phyloP scores from a whole-genome alignment of 2,888 invertebrate genomes.

The Platycheirus albimanus region DNA sequence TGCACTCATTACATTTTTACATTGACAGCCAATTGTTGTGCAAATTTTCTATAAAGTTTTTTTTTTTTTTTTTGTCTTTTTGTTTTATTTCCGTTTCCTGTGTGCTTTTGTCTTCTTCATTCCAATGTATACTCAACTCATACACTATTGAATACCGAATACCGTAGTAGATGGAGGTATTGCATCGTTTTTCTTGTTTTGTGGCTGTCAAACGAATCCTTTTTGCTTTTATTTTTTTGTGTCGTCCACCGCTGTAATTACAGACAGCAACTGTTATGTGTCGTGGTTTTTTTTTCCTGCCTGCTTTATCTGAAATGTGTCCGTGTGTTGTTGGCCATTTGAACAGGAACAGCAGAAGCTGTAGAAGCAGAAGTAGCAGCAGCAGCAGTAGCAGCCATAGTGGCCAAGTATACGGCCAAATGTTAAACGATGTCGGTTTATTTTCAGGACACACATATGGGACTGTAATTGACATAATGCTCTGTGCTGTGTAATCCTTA shows the following conservation, averaged over 20 bases:
- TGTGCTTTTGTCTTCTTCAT: slow-evolving; percentile 18
- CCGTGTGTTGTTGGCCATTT: slow-evolving; percentile 56
- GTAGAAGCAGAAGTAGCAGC: slow-evolving; percentile 6
- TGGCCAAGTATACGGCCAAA: slow-evolving; percentile 59
- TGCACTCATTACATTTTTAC: slow-evolving; percentile 67
- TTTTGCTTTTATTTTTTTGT: slow-evolving; percentile 31
- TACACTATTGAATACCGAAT: too few relatives aligned
- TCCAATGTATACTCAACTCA: neutral
- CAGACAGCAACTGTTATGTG: slow-evolving; percentile 70
- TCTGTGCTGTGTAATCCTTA: slow-evolving; percentile 64
- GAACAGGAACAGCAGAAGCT: slow-evolving; percentile 21
- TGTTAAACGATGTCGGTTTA: slow-evolving; percentile 74
- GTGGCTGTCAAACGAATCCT: slow-evolving; percentile 64
- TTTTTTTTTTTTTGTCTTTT: slow-evolving; percentile 6
- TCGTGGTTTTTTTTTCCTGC: slow-evolving; percentile 43
- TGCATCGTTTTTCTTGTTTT: slow-evolving; percentile 55
- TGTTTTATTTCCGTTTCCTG: slow-evolving; percentile 31
- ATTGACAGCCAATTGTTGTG: slow-evolving; percentile 72
- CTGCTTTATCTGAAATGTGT: slow-evolving; percentile 42
- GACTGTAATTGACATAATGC: slow-evolving; percentile 74
- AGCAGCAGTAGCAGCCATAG: slow-evolving; percentile 4
- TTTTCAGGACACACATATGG: slow-evolving; percentile 71
- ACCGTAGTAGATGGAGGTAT: slow-evolving; percentile 10
- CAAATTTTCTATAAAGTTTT: slow-evolving; percentile 48
- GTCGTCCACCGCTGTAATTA: slow-evolving; percentile 59